Evolutionary conservation across 2,797 vertebrate species (phyloP).

Genomic region (Tapera naevia): DNA sequence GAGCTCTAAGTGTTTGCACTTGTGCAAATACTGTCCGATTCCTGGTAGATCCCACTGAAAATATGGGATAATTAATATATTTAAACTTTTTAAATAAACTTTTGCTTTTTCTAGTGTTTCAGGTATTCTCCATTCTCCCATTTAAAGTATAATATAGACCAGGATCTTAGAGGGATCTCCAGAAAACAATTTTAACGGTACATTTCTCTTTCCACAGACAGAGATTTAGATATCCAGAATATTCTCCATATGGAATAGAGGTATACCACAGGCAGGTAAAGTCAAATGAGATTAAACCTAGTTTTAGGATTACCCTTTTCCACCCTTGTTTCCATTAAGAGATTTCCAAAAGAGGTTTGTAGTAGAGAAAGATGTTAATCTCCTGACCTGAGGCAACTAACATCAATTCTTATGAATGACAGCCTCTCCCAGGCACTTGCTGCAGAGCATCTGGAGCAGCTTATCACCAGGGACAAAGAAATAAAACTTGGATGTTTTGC

Average conservation of each 20-base stretch:
- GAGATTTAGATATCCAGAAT: background rate
- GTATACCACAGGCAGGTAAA: background rate
- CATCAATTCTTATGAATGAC: background rate
- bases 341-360: background rate
- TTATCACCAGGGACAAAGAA: background rate
- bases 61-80: background rate
- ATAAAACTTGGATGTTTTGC: background rate
- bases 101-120: background rate
- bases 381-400: background rate
- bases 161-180: background rate
- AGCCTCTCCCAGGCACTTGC: background rate
- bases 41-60: background rate
- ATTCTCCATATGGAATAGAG: background rate
- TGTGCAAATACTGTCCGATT: slow-evolving; percentile 31
- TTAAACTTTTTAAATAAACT: background rate
- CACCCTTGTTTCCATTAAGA: background rate
- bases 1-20: slow-evolving; percentile 28
- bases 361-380: background rate
- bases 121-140: background rate
- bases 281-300: background rate
- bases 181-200: background rate
- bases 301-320: slow-evolving; percentile 13
- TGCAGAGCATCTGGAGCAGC: background rate
- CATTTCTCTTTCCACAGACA: background rate
- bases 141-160: background rate